A percentile compares a stretch with the other conserved stretches of the same genome.
These are phyloP conservation scores for Palloptera scutellata DNA, from an alignment of 2,888 invertebrate species.

Conservation along the genomic window DNA sequence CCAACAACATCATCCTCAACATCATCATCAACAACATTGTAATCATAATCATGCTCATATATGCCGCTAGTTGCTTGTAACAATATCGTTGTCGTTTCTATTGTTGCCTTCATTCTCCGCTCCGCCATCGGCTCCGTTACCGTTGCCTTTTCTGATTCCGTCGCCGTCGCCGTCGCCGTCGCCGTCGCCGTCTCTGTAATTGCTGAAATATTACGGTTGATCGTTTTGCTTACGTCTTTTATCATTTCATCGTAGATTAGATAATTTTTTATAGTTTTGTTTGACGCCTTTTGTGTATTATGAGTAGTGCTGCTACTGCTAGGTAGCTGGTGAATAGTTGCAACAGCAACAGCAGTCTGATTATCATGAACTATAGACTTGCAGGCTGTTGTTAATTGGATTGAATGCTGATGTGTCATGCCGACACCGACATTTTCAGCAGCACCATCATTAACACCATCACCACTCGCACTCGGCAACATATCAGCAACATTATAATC, in stretches of 20 bases:
- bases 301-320: too few relatives aligned
- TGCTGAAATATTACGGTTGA: background rate
- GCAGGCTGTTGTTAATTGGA: slow-evolving; percentile 8
- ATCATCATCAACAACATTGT: background rate
- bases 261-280: slow-evolving; percentile 31
- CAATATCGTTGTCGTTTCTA: slow-evolving; percentile 12
- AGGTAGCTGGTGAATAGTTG: too few relatives aligned
- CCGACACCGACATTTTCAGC: too few relatives aligned
- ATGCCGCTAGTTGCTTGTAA: background rate
- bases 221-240: slow-evolving; percentile 41
- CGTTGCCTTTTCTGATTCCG: slow-evolving; percentile 13
- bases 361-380: background rate
- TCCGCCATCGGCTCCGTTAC: slow-evolving; percentile 20
- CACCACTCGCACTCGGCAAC: too few relatives aligned
- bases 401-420: background rate
- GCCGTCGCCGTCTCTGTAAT: slow-evolving; percentile 6
- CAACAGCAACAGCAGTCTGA: background rate
- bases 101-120: slow-evolving; percentile 7
- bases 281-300: background rate
- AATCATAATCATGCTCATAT: background rate
- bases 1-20: slow-evolving; percentile 13
- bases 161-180: slow-evolving; percentile 8
- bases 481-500: too few relatives aligned
- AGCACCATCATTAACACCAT: too few relatives aligned
- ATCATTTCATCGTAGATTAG: slow-evolving; percentile 41